phyloP scores from a whole-genome alignment of 2,113 vertebrate species.

The Grantiella picta region DNA sequence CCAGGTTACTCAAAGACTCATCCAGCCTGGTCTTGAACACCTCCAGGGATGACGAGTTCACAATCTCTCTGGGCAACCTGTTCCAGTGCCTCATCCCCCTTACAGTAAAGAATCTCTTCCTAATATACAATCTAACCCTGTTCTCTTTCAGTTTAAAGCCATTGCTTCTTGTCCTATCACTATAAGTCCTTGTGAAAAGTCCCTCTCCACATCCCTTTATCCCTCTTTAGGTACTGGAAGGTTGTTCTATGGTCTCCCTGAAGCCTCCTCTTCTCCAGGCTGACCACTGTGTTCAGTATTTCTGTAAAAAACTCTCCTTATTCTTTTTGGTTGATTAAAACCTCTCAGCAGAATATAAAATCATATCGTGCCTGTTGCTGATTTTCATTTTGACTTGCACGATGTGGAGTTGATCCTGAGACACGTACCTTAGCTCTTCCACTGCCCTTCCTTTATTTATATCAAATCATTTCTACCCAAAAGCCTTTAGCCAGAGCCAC shows the following conservation, averaged over 20 bases:
- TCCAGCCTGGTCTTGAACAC: background rate
- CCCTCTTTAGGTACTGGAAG: background rate
- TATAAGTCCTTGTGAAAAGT: background rate
- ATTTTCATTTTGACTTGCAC: background rate
- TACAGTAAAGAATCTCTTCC: background rate
- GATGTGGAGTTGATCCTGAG: background rate
- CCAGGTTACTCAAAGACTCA: background rate
- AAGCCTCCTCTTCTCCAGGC: background rate
- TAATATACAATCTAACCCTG: background rate
- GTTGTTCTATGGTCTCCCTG: background rate
- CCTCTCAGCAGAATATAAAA: background rate
- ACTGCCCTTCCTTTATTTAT: background rate
- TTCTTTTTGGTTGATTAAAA: background rate
- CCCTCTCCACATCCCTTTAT: background rate
- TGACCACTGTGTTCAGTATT: background rate
- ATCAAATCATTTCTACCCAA: background rate
- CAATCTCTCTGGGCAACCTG: background rate
- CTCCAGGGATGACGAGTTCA: background rate
- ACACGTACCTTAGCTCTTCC: background rate
- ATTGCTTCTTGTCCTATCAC: background rate
- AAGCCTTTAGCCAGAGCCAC: background rate
- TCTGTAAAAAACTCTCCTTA: background rate
- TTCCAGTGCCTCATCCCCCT: background rate
- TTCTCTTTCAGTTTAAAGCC: background rate
- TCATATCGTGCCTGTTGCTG: background rate